A percentile compares a stretch with the other conserved stretches of the same genome.
Evolutionary conservation across 2,888 invertebrate species (phyloP).

Genomic region (Athetis lepigone): DNA sequence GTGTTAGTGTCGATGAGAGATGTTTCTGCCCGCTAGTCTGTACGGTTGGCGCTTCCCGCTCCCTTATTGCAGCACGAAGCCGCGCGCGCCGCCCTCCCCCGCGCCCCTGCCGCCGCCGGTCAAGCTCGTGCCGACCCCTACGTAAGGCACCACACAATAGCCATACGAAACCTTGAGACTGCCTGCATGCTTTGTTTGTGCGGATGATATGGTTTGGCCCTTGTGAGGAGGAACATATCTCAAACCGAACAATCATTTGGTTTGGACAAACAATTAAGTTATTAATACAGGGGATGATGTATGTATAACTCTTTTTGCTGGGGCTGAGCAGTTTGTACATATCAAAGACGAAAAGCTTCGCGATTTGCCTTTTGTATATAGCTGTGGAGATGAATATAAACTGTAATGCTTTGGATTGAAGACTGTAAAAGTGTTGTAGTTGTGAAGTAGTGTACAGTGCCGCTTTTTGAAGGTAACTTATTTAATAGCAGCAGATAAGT

Average conservation of each 20-base stretch:
- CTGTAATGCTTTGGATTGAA: slow-evolving; percentile 61
- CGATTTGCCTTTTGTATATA: slow-evolving; percentile 74
- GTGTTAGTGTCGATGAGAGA: slow-evolving; percentile 90
- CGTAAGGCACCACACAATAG: slow-evolving; percentile 89
- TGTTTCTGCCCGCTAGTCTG: slow-evolving; percentile 94
- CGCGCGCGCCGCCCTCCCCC: slow-evolving; percentile 94
- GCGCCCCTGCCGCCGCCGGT: slow-evolving; percentile 95
- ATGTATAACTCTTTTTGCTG: slow-evolving; percentile 71
- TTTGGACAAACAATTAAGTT: slow-evolving; percentile 54
- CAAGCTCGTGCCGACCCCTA: slow-evolving; percentile 93
- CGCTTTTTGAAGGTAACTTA: slow-evolving; percentile 59
- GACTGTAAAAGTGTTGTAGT: slow-evolving; percentile 61
- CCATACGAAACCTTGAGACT: slow-evolving; percentile 74
- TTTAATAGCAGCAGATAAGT: slow-evolving; percentile 45
- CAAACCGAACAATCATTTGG: slow-evolving; percentile 53
- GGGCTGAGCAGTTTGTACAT: slow-evolving; percentile 81
- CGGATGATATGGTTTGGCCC: slow-evolving; percentile 79
- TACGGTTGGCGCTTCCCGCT: slow-evolving; percentile 99
- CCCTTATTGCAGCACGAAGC: slow-evolving; percentile 98
- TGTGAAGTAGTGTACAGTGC: slow-evolving; percentile 65
- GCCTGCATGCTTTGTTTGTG: slow-evolving; percentile 89
- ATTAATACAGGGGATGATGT: slow-evolving; percentile 55
- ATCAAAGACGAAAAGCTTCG: slow-evolving; percentile 73
- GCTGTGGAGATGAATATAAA: slow-evolving; percentile 63
- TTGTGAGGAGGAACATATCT: slow-evolving; percentile 67